Conservation (phyloP, 2,113 vertebrate genomes). For the Sinocyclocheilus anshuiensis region DNA sequence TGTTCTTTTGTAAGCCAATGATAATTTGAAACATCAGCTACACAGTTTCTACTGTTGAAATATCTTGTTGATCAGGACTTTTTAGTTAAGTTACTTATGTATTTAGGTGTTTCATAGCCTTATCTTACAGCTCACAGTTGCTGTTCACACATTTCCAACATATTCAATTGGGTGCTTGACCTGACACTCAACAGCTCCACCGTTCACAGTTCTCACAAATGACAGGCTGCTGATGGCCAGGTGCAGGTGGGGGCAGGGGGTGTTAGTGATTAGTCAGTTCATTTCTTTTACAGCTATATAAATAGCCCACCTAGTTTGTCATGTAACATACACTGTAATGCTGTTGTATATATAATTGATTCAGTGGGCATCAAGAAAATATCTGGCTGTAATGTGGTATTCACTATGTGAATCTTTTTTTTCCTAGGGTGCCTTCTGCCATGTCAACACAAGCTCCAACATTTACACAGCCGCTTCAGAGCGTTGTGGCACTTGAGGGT, state of each 20-base stretch:
- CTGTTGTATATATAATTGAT: not conserved
- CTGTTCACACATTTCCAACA: slow-evolving; percentile 38
- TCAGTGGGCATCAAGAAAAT: not conserved
- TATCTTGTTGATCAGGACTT: not conserved
- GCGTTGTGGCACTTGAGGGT: slow-evolving; percentile 99
- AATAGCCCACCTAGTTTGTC: slow-evolving; percentile 15
- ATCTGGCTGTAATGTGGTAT: not conserved
- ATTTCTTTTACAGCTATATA: slow-evolving; percentile 28
- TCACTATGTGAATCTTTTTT: slow-evolving; percentile 23
- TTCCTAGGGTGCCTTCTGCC: slow-evolving; percentile 86
- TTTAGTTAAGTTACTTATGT: not conserved
- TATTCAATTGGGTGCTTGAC: slow-evolving; percentile 45
- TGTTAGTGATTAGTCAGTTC: slow-evolving; percentile 52
- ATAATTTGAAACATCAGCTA: not conserved
- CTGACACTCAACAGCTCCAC: slow-evolving; percentile 45
- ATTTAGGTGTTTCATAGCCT: slow-evolving; percentile 28
- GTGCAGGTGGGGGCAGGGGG: slow-evolving; percentile 37
- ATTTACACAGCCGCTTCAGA: slow-evolving; percentile 95
- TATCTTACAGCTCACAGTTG: slow-evolving; percentile 45
- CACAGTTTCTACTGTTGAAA: not conserved
- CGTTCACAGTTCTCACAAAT: slow-evolving; percentile 40
- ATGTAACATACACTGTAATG: not conserved
- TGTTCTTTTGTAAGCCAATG: not conserved
- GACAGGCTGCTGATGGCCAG: slow-evolving; percentile 48
- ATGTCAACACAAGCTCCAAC: slow-evolving; percentile 95